A percentile compares a stretch with the other conserved stretches of the same genome.
Conservation (phyloP, 2,797 vertebrate species). For the Leptoclinus maculatus region DNA sequence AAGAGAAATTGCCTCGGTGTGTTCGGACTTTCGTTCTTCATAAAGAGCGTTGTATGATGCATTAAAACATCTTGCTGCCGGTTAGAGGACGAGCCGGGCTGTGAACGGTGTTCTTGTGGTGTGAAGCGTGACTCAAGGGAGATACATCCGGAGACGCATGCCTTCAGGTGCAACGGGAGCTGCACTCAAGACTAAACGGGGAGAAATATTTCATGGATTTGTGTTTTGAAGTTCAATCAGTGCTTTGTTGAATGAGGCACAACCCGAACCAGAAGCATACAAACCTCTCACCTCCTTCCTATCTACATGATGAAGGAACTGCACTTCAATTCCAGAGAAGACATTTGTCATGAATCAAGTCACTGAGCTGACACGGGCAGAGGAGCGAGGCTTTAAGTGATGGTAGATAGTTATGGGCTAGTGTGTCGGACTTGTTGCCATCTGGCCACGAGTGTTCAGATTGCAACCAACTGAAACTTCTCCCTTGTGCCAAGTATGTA, state of each 20-base stretch:
- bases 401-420: not conserved
- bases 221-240: not conserved
- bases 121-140: not conserved
- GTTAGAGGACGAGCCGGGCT: not conserved
- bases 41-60: not conserved
- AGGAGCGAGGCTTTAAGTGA: not conserved
- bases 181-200: not conserved
- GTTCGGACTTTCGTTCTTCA: constrained; percentile 17
- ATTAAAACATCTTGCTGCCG: not conserved
- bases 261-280: not conserved
- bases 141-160: not conserved
- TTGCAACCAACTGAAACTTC: no score
- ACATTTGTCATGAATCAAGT: not conserved
- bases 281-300: not conserved
- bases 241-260: not conserved
- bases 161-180: not conserved
- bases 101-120: not conserved
- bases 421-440: no score
- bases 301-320: not conserved
- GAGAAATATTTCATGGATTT: not conserved
- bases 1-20: constrained; percentile 14
- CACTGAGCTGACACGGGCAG: not conserved
- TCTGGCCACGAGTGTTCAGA: no score
- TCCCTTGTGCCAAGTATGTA: no score
- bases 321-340: not conserved